A percentile compares a stretch with the other conserved stretches of the same genome.
These are phyloP conservation scores for Tryphoninae sp. DNA, from an alignment of 2,888 invertebrate genomes.

Conservation along the genomic window DNA sequence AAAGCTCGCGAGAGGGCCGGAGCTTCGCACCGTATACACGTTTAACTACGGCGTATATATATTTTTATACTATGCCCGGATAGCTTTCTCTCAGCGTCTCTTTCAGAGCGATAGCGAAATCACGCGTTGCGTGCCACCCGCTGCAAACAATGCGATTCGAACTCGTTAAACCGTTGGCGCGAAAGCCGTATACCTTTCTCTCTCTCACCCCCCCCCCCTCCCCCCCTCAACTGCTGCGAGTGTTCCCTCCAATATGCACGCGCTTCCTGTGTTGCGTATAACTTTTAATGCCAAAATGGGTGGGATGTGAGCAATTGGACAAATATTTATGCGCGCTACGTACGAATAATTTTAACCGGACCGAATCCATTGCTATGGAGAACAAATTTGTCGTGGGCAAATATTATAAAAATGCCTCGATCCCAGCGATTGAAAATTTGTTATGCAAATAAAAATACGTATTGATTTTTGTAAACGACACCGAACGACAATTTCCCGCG, in stretches of 20 bases:
- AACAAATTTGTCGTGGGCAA: too few species aligned
- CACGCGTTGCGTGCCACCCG: slow-evolving; percentile 39
- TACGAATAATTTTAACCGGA: too few species aligned
- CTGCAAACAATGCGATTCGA: slow-evolving; percentile 51
- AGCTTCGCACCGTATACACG: neutral
- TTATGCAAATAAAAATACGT: too few species aligned
- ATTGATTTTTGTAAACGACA: too few species aligned
- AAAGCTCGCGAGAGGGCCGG: neutral
- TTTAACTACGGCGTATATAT: neutral
- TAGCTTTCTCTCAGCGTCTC: slow-evolving; percentile 7
- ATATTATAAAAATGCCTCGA: too few species aligned
- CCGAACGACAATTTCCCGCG: too few species aligned
- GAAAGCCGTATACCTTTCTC: slow-evolving; percentile 1
- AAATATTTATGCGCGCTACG: neutral
- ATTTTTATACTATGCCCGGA: neutral
- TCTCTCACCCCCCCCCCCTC: neutral
- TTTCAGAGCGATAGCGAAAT: slow-evolving; percentile 31
- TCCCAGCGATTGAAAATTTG: too few species aligned
- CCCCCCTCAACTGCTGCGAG: neutral
- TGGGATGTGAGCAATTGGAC: neutral
- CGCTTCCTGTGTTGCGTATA: neutral
- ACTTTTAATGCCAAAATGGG: slow-evolving; percentile 4
- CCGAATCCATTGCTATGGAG: too few species aligned
- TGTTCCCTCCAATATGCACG: slow-evolving; percentile 35
- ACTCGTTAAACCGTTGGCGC: slow-evolving; percentile 40